A percentile compares a stretch with the other conserved stretches of the same genome.
Conservation (phyloP, 1,140 invertebrate genomes). For the Orchesella cincta region DNA sequence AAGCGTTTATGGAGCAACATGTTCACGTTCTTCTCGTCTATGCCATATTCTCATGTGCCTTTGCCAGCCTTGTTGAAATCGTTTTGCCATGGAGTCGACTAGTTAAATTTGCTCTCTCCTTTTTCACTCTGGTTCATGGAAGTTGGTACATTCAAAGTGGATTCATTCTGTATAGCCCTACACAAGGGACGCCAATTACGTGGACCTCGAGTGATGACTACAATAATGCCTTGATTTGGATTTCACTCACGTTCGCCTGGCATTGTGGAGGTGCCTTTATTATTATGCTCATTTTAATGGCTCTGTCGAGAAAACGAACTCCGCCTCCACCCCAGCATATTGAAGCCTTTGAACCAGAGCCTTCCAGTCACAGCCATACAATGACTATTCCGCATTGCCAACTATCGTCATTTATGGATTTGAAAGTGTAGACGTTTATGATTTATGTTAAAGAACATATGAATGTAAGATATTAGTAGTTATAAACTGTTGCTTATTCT, state of each 20-base stretch:
- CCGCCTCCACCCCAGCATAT: slow-evolving; percentile 25
- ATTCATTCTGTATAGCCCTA: slow-evolving; percentile 44
- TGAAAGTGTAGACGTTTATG: background rate
- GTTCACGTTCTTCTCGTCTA: slow-evolving; percentile 52
- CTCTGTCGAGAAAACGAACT: slow-evolving; percentile 52
- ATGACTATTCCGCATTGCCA: slow-evolving; percentile 18
- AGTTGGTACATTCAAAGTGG: slow-evolving; percentile 57
- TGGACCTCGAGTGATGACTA: slow-evolving; percentile 43
- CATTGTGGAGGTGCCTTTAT: slow-evolving; percentile 55
- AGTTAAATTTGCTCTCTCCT: slow-evolving; percentile 53
- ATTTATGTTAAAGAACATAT: no score
- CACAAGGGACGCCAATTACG: slow-evolving; percentile 33
- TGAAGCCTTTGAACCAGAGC: slow-evolving; percentile 17
- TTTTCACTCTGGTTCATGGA: slow-evolving; percentile 54
- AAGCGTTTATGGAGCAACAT: slow-evolving; percentile 51
- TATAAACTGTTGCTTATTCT: no score
- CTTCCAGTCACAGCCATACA: slow-evolving; percentile 18
- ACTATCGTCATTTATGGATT: slow-evolving; percentile 1
- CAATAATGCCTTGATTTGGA: slow-evolving; percentile 49
- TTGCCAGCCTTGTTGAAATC: slow-evolving; percentile 54
- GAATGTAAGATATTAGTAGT: no score
- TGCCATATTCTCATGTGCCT: slow-evolving; percentile 54
- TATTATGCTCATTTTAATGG: slow-evolving; percentile 54
- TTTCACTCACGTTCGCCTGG: slow-evolving; percentile 57
- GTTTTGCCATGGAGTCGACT: slow-evolving; percentile 56